Evolutionary conservation across 1,140 invertebrate species (phyloP), one percentile per base, ranked within the genome.

Genomic region (Holotrichia oblita): DNA sequence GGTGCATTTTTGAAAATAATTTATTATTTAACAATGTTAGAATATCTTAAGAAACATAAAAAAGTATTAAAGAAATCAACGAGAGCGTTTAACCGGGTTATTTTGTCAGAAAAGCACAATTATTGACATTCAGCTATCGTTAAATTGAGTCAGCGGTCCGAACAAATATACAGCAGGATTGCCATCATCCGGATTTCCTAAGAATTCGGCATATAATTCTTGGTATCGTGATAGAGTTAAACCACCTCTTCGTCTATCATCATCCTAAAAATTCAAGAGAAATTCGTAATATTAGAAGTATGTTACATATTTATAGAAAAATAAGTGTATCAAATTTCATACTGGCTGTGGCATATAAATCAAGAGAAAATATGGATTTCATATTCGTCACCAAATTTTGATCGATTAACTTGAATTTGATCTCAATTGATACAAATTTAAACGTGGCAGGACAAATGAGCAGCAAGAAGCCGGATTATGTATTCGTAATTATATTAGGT

Each of bases 141-240:
- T 55, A 27, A 76, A 76, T 81, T 86, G 85, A 27, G 83, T 81
- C 20, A 95, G 86, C 17, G 94, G 94, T 40, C 94, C 94, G 86
- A 96, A 96, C 4, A 95, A 89, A 83, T 94, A 92, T 61, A 93
- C 92, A 24, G 93, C 94, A 76, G 90, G 89, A 82, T 89, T 90
- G 79, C 91, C 92, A 83, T 93, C 90, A 77, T 94, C 93, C 12
- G 92, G 91, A 86, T 95, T 93, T 20, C 94, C 93, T 59, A 96
- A 89, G 88, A 94, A 96, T 86, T 94, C 91, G 0, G 93, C 93
- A 83, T 95, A 96, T 0, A 95, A 88, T 85, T 95, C 94, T 86
- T 95, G 93, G 84, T 95, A 96, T 83, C 94, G 89, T 0, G 92
- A 90, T 59, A 95, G 84, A 6, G 91, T 93, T 12, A 96, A 87